Percentiles rank a stretch among this genome's conserved stretches.
Evolutionary conservation across 2,113 vertebrate genomes (phyloP).

Genomic region (Calypte anna): DNA sequence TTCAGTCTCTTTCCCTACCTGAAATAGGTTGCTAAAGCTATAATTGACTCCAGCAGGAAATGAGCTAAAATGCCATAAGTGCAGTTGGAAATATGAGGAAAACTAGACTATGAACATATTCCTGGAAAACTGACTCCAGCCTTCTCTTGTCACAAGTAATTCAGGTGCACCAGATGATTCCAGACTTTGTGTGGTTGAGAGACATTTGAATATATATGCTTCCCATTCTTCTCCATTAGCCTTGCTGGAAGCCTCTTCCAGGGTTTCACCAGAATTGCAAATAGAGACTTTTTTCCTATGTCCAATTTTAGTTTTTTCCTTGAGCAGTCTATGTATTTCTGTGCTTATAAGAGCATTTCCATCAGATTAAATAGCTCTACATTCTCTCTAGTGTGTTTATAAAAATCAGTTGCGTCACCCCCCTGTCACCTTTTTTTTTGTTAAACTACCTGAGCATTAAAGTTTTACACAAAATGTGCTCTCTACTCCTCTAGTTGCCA

Average conservation of each 20-base stretch:
- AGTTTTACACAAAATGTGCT: background rate
- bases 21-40: background rate
- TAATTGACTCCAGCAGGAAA: background rate
- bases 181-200: background rate
- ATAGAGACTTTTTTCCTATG: background rate
- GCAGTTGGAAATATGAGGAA: background rate
- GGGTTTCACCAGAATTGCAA: background rate
- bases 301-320: background rate
- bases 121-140: background rate
- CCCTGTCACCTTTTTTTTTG: slow-evolving; percentile 16
- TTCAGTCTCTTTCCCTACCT: background rate
- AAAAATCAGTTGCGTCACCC: background rate
- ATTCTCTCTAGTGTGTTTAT: background rate
- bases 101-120: background rate
- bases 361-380: background rate
- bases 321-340: background rate
- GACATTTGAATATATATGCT: background rate
- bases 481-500: background rate
- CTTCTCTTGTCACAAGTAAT: background rate
- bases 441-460: background rate
- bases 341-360: background rate
- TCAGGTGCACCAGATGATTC: background rate
- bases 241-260: background rate
- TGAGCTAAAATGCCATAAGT: background rate
- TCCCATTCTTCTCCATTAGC: background rate